Conservation (phyloP, 2,797 vertebrate genomes). For the Anguilla megastoma region DNA sequence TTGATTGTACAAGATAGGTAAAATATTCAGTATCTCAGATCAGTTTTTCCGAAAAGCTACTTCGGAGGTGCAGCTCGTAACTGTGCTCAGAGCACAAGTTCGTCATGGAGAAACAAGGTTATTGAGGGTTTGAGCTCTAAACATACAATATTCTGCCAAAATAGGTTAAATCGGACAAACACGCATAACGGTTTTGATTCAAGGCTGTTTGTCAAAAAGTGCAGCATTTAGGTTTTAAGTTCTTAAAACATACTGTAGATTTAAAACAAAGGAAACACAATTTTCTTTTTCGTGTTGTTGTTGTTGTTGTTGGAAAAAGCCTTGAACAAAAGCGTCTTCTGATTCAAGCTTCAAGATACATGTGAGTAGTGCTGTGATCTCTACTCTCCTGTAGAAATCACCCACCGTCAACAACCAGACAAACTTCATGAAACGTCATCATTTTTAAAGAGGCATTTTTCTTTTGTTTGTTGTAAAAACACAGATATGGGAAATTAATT, state of each 20-base stretch:
- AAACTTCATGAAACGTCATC: slow-evolving; percentile 57
- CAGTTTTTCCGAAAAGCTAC: slow-evolving; percentile 7
- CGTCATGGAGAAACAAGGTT: not conserved
- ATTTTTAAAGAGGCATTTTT: slow-evolving; percentile 56
- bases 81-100: slow-evolving; percentile 5
- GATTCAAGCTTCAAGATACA: not conserved
- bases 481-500: slow-evolving; percentile 59
- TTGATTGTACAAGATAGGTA: slow-evolving; percentile 23
- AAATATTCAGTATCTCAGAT: slow-evolving; percentile 17
- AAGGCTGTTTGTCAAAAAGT: slow-evolving; percentile 40
- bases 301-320: not conserved
- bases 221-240: slow-evolving; percentile 31
- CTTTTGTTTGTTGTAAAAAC: slow-evolving; percentile 35
- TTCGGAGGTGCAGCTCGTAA: not conserved
- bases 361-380: not conserved
- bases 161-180: slow-evolving; percentile 22
- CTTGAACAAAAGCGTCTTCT: slow-evolving; percentile 24
- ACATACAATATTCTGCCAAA: slow-evolving; percentile 26
- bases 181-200: slow-evolving; percentile 9
- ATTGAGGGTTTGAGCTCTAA: slow-evolving; percentile 21
- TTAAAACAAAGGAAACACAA: not conserved
- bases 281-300: not conserved
- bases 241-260: not conserved
- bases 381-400: not conserved
- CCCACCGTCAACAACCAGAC: slow-evolving; percentile 56